Evolutionary conservation across 2,888 invertebrate species (phyloP).

Genomic region (Cosmia pyralina): DNA sequence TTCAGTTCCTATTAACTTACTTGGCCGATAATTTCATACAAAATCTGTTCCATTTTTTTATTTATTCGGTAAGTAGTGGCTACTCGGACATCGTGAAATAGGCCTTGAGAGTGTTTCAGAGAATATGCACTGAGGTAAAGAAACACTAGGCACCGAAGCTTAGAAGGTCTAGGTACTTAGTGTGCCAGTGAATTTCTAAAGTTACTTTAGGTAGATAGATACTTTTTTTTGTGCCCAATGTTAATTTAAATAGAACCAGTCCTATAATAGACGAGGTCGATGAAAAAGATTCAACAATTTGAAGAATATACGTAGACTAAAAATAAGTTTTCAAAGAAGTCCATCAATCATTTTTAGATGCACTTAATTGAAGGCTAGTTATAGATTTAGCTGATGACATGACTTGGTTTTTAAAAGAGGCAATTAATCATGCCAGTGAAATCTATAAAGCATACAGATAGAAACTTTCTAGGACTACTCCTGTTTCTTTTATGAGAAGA

Average conservation of each 20-base stretch:
- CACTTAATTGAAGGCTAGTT: not conserved
- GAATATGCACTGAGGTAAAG: not conserved
- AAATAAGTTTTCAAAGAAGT: not conserved
- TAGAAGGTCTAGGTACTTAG: not conserved
- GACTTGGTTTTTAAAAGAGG: not conserved
- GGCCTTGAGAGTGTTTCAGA: not conserved
- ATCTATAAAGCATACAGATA: not conserved
- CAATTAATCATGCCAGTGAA: conserved; percentile 1
- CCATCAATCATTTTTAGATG: conserved; percentile 8
- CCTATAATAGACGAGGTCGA: no score
- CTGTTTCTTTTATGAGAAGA: conserved; percentile 15
- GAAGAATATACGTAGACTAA: not conserved
- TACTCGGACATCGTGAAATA: no score
- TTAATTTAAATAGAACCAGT: not conserved
- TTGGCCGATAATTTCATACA: no score
- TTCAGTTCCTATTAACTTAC: no score
- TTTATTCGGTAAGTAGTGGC: no score
- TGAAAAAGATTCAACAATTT: not conserved
- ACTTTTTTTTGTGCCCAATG: not conserved
- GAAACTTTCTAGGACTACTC: conserved; percentile 27
- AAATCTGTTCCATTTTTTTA: no score
- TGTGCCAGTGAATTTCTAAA: not conserved
- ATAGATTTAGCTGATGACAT: not conserved
- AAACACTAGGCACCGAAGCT: not conserved
- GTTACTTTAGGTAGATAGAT: not conserved